Evolutionary conservation across 1,140 invertebrate species (phyloP), one percentile per base, ranked within the genome.

Genomic region (Protaetia brevitarsis): DNA sequence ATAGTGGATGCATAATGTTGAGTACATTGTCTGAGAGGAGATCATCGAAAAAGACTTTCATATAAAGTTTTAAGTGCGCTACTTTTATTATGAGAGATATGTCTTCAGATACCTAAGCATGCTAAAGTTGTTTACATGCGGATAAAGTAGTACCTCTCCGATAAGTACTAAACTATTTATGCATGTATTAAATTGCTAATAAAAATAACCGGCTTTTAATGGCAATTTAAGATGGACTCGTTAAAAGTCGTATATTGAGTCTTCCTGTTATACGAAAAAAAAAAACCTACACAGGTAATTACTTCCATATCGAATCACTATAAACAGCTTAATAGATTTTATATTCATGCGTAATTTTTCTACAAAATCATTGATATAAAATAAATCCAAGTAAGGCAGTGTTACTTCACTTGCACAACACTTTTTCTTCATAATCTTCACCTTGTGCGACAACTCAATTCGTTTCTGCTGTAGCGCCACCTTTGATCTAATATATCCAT

Each of bases 161-260:
- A 51, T 51, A 51, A 51, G 26, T 19, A 23, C 16, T 51, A 23
- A 51, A 51, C 41, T 51, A 51, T 51, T 51, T 51, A 51, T 51
- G 41, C 26, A 51, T 23, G 41, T 51, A 51, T 51, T 51, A 51
- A 51, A 51, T 23, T 23, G 41, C 41, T 51, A 51, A 23, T 19
- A 51, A 51, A 51, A 51, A 51, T 51, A 51, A 51, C 19, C 26
- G 41, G 41, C 41, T 16, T 51, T 51, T 51, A 51, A 51, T 51
- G 41, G 21, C 19, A 23, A 51, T 23, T 16, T 16, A 51, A 51
- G 41, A 51, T 19, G 41, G 26, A 23, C 21, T 51, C 41, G 19
- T 51, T 23, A 51, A 51, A 51, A 23, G 8, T 16, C 13, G 6
- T 51, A 23, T 51, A 51, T 51, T 51, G 41, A 51, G 13, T 19